Evolutionary conservation across 2,888 invertebrate genomes (phyloP).

Genomic region (Conomelus anceps): DNA sequence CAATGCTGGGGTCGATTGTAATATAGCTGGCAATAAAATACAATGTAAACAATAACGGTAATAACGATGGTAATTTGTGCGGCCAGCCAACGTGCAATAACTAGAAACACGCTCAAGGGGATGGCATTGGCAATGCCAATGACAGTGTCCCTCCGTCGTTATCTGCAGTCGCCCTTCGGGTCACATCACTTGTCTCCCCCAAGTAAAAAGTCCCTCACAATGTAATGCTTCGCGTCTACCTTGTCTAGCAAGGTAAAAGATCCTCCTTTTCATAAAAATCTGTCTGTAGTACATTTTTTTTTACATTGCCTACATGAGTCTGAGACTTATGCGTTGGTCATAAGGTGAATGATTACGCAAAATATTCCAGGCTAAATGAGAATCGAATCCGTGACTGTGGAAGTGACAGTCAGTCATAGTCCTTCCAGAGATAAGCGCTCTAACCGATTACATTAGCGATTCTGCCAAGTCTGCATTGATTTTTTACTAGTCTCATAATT

Average conservation of each 20-base stretch:
- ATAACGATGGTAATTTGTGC: conserved; percentile 12
- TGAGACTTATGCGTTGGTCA: too few species aligned
- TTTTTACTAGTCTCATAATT: too few species aligned
- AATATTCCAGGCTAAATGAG: too few species aligned
- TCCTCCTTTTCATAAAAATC: too few species aligned
- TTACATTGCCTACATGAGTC: too few species aligned
- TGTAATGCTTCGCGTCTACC: background rate
- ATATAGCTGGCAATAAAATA: conserved; percentile 7
- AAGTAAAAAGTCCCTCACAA: background rate
- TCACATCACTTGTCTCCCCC: background rate
- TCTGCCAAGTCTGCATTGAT: too few species aligned
- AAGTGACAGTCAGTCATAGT: too few species aligned
- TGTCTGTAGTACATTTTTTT: too few species aligned
- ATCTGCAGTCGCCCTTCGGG: background rate
- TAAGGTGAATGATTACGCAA: too few species aligned
- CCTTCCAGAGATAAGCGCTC: too few species aligned
- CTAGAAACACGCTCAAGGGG: background rate
- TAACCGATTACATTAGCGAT: too few species aligned
- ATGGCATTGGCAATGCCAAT: background rate
- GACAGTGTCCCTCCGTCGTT: background rate
- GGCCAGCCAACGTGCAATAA: background rate
- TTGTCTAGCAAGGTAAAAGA: background rate
- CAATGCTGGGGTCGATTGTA: background rate
- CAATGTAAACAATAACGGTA: conserved; percentile 10
- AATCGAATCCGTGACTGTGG: too few species aligned